These are phyloP conservation scores for Limenitis camilla DNA, from an alignment of 2,888 invertebrate species.

Conservation along the genomic window DNA sequence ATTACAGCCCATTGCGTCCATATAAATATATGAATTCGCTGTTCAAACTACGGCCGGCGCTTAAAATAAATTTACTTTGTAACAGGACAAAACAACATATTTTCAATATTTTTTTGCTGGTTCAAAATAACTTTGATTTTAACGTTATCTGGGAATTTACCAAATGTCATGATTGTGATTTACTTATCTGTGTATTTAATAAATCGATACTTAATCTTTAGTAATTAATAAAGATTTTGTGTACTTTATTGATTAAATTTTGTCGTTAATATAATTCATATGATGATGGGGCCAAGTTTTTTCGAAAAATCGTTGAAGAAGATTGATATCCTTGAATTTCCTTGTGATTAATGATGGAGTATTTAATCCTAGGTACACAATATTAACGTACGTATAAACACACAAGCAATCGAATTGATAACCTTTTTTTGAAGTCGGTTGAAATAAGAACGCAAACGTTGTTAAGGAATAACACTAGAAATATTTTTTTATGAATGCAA, in stretches of 20 bases:
- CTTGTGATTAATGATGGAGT: too few species aligned
- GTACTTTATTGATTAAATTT: not conserved
- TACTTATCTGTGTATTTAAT: not conserved
- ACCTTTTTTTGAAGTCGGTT: not conserved
- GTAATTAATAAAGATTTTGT: not conserved
- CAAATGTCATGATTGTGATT: not conserved
- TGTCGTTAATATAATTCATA: not conserved
- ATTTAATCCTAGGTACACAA: too few species aligned
- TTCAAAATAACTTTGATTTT: too few species aligned
- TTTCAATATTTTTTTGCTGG: conserved; percentile 3
- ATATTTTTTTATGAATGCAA: too few species aligned
- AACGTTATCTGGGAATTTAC: not conserved
- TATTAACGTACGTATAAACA: too few species aligned
- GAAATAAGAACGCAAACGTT: too few species aligned
- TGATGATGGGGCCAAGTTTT: too few species aligned
- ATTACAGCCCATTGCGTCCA: conserved; percentile 58
- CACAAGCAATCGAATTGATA: too few species aligned
- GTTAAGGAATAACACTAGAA: too few species aligned
- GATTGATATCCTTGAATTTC: too few species aligned
- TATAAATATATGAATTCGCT: conserved; percentile 53
- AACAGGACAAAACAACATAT: conserved; percentile 34
- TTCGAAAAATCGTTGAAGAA: too few species aligned
- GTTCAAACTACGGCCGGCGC: conserved; percentile 52
- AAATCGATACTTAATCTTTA: too few species aligned
- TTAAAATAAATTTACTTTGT: conserved; percentile 59